These are phyloP conservation scores for Microplitis deprimator DNA, from an alignment of 2,888 invertebrate species.

Conservation along the genomic window DNA sequence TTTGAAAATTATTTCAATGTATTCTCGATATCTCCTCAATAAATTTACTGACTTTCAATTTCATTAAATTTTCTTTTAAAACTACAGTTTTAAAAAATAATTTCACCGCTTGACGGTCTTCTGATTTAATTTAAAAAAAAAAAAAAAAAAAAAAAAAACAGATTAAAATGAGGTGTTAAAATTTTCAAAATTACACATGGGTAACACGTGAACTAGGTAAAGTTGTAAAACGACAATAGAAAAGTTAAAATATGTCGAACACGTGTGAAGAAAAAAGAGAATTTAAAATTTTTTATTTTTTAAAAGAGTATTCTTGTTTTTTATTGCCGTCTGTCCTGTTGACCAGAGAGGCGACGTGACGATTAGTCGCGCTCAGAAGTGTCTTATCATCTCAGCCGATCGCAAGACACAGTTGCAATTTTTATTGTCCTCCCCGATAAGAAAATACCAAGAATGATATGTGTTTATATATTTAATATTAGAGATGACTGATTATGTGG, in stretches of 20 bases:
- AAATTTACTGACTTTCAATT: too few relatives aligned
- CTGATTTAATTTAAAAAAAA: too few relatives aligned
- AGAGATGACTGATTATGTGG: too few relatives aligned
- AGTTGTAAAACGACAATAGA: neutral
- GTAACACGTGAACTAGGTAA: neutral
- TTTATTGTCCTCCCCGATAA: neutral
- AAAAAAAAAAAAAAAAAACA: neutral
- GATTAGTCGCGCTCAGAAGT: neutral
- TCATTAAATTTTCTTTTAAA: too few relatives aligned
- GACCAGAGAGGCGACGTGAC: neutral
- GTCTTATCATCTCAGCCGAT: neutral
- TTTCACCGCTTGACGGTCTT: too few relatives aligned
- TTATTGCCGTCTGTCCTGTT: neutral
- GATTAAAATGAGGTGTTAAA: neutral
- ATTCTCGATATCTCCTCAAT: too few relatives aligned
- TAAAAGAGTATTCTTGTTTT: neutral
- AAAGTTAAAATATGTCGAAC: neutral
- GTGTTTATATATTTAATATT: neutral
- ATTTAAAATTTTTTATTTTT: neutral
- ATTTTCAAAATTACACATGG: neutral
- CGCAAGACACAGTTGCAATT: constrained; percentile 5
- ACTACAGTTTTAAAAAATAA: too few relatives aligned
- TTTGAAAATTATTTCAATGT: too few relatives aligned
- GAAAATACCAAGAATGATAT: neutral
- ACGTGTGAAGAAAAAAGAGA: neutral